phyloP scores from a whole-genome alignment of 1,140 invertebrate genomes.

The Trachelipus rathkii region DNA sequence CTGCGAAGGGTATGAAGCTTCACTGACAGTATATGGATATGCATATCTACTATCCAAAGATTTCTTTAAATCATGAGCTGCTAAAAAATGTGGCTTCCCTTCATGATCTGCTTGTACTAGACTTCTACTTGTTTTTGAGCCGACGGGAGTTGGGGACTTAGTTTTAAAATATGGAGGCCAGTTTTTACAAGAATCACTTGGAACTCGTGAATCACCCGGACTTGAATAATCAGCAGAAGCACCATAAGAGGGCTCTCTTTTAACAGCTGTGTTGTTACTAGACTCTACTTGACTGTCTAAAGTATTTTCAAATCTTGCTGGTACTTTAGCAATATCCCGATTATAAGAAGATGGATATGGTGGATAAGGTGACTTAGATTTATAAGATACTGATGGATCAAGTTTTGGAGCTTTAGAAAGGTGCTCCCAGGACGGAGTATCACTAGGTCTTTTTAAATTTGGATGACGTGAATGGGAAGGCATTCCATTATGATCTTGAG shows the following conservation, averaged over 20 bases:
- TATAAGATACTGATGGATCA: background rate
- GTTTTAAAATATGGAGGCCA: background rate
- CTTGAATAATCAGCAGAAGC: background rate
- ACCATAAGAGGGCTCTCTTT: background rate
- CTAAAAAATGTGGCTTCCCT: background rate
- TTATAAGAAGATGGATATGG: background rate
- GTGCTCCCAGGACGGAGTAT: constrained; percentile 7
- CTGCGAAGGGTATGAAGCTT: background rate
- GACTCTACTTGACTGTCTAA: background rate
- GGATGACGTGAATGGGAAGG: background rate
- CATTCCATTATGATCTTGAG: background rate
- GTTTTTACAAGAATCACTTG: background rate
- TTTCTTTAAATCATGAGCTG: background rate
- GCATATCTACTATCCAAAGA: background rate
- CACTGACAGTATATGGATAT: background rate
- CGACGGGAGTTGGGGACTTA: background rate
- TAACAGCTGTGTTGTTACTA: background rate
- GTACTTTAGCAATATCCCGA: background rate
- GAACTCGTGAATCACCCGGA: background rate
- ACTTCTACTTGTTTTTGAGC: background rate
- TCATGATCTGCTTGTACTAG: background rate
- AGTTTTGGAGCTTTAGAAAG: background rate
- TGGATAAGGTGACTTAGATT: background rate
- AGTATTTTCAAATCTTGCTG: background rate
- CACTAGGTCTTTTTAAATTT: background rate